Evolutionary conservation across 2,888 invertebrate genomes (phyloP), one percentile per base, ranked within the genome.

Genomic region (Lomographa bimaculata): DNA sequence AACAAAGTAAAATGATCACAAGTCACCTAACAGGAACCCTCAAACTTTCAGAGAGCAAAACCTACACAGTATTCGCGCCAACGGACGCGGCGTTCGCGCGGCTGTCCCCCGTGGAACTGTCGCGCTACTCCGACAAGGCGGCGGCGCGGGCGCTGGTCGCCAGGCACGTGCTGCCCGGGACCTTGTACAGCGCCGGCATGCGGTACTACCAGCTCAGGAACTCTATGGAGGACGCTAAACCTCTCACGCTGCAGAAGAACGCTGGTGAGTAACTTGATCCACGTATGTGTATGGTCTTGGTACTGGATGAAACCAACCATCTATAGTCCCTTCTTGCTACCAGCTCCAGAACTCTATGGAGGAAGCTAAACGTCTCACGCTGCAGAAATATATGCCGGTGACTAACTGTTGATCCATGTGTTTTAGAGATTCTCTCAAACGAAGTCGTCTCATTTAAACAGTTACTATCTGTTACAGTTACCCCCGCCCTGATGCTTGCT

Each of bases 101-200:
- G 1, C 79, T 94, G 6, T 80, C 92, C 5, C 85, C 91, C 0
- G 84, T 90, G 7, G 93, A 93, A 29, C 75, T 93, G 8, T 86
- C 91, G 20, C 89, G 90, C 47, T 90, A 91, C 25, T 80, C 91
- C n/a, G 92, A 92, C 19, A 90, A 91, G 67, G 91, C 91, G 5
- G 90, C 91, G 0, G 94, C 96, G 3, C 92, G 93, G 48, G 93
- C 94, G 34, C 90, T 96, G 26, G 93, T 95, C 24, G 92, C 94
- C 64, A 90, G 93, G 32, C 96, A 96, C 73, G 89, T 96, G 37
- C 90, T 94, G 40, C 92, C 95, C 2, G 95, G 95, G 25, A 94
- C 95, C 0, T 84, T 96, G 1, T 96, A 95, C 87, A 95, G 95
- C 29, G 95, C 95, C 2, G 96, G 96, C 33, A 96, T 96, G 94